These are phyloP conservation scores for Formica selysi DNA, from an alignment of 1,140 invertebrate genomes.

Conservation along the genomic window DNA sequence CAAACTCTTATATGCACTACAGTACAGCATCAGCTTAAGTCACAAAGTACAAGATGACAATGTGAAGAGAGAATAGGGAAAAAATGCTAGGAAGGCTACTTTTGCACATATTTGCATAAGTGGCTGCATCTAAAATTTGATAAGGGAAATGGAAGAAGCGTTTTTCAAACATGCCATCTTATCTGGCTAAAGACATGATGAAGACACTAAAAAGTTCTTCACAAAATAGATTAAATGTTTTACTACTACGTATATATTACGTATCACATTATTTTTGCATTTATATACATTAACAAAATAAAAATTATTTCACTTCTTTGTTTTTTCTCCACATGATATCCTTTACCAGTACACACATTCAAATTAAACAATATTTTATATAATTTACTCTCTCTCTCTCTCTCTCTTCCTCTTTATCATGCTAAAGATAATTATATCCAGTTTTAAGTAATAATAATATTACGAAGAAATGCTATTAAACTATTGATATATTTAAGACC, in stretches of 20 bases:
- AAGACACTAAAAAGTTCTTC: not conserved
- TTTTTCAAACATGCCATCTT: slow-evolving; percentile 51
- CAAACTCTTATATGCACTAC: slow-evolving; percentile 74
- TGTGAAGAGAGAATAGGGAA: slow-evolving; percentile 79
- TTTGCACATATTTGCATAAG: slow-evolving; percentile 82
- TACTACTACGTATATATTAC: not conserved
- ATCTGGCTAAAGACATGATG: slow-evolving; percentile 49
- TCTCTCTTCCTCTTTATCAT: no score
- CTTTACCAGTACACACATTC: not conserved
- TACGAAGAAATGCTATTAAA: no score
- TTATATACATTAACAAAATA: not conserved
- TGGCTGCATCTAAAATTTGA: slow-evolving; percentile 80
- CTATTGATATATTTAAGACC: no score
- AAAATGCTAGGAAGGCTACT: slow-evolving; percentile 84
- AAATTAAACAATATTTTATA: no score
- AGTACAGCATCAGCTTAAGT: slow-evolving; percentile 73
- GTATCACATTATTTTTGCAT: not conserved
- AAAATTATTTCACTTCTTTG: not conserved
- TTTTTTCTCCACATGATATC: not conserved
- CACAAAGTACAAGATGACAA: slow-evolving; percentile 77
- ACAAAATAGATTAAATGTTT: not conserved
- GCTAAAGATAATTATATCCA: not conserved
- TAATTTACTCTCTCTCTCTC: not conserved
- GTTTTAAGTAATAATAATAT: no score
- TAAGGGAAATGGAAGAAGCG: slow-evolving; percentile 72